Conservation (phyloP, 2,797 vertebrate species). For the Kryptolebias ocellatus region DNA sequence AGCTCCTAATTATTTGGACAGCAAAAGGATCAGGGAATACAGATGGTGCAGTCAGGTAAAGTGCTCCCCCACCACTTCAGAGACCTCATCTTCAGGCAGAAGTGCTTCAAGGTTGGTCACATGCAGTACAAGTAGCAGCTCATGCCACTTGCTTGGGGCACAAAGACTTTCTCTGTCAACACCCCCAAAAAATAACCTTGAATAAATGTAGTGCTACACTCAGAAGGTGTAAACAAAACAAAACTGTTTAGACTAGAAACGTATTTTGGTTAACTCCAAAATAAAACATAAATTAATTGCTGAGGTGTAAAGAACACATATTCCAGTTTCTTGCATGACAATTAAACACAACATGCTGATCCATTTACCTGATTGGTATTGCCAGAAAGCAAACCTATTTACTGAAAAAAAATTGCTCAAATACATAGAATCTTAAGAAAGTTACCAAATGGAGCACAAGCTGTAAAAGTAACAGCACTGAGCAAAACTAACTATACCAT, state of each 20-base stretch:
- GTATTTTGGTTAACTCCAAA: too few relatives aligned
- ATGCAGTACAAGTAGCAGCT: conserved; percentile 1
- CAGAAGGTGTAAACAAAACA: background rate
- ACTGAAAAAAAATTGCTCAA: background rate
- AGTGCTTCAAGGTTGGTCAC: conserved; percentile 5
- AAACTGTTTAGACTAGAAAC: background rate
- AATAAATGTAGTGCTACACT: background rate
- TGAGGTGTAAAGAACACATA: background rate
- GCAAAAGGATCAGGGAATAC: conserved; percentile 8
- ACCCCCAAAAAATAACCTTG: background rate
- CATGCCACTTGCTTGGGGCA: background rate
- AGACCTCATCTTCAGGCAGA: conserved; percentile 11
- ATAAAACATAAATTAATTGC: background rate
- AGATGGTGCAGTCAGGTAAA: conserved; percentile 12
- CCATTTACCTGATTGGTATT: background rate
- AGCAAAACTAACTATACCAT: background rate
- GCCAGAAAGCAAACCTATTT: background rate
- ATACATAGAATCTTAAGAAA: background rate
- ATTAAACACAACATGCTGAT: background rate
- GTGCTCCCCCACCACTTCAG: conserved; percentile 6
- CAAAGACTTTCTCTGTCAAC: background rate
- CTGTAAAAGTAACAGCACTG: background rate
- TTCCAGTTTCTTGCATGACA: background rate
- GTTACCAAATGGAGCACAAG: background rate
- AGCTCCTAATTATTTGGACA: conserved; percentile 12